Conservation (phyloP, 2,888 invertebrate species). For the Brenthis ino region DNA sequence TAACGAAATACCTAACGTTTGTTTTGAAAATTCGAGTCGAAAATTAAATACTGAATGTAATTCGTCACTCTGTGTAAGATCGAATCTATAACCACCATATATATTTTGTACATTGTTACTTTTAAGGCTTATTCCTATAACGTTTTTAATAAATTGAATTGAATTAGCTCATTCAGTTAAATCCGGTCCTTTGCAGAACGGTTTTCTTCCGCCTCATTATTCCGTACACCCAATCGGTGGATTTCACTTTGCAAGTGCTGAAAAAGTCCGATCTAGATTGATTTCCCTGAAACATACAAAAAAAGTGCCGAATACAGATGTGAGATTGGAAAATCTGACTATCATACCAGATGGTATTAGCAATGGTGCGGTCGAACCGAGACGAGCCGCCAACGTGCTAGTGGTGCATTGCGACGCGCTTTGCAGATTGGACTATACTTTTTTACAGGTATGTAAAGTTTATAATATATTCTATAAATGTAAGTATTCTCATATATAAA, state of each 20-base stretch:
- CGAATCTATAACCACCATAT: too few relatives aligned
- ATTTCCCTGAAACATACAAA: conserved; percentile 43
- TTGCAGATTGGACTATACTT: conserved; percentile 85
- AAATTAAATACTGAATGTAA: too few relatives aligned
- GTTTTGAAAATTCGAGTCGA: too few relatives aligned
- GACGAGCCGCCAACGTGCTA: conserved; percentile 55
- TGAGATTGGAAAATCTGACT: conserved; percentile 33
- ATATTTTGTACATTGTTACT: too few relatives aligned
- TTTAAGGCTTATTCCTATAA: neutral
- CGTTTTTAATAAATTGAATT: neutral
- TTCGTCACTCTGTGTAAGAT: too few relatives aligned
- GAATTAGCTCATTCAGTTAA: neutral
- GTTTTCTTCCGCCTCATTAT: conserved; percentile 59
- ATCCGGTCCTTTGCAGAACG: conserved; percentile 50
- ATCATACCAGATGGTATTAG: conserved; percentile 26
- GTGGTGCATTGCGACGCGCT: conserved; percentile 85
- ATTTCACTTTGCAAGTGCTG: conserved; percentile 73
- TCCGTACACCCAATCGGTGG: conserved; percentile 67
- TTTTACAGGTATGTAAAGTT: conserved; percentile 81
- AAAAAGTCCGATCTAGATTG: conserved; percentile 62
- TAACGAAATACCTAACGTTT: too few relatives aligned
- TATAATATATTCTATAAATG: neutral
- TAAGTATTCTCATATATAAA: neutral
- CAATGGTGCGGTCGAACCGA: conserved; percentile 27
- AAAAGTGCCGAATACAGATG: conserved; percentile 26